A percentile compares a stretch with the other conserved stretches of the same genome.
Evolutionary conservation across 2,888 invertebrate species (phyloP).

Genomic region (Choreutis nemorana): DNA sequence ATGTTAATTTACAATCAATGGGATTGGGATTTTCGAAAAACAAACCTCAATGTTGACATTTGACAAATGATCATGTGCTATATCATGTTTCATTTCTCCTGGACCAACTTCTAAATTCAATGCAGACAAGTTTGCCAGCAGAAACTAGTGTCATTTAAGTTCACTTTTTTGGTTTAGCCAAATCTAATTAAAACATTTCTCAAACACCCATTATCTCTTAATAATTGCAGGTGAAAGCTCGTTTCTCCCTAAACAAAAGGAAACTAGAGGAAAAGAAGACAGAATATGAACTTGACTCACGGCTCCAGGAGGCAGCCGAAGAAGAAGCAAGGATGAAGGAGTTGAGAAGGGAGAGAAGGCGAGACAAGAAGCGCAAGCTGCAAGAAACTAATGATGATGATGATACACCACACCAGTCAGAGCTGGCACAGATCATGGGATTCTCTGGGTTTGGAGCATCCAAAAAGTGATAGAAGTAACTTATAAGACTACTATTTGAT

Average conservation of each 20-base stretch:
- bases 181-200: too few species aligned
- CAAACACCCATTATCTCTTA: too few species aligned
- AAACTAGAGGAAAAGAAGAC: constrained; percentile 95
- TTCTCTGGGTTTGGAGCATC: constrained; percentile 91
- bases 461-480: constrained; percentile 79
- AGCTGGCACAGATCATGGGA: constrained; percentile 93
- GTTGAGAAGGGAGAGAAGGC: constrained; percentile 84
- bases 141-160: too few species aligned
- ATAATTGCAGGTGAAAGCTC: constrained; percentile 74
- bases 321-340: constrained; percentile 95
- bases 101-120: too few species aligned
- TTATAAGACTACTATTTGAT: too few species aligned
- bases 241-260: constrained; percentile 92
- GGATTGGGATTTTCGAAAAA: too few species aligned
- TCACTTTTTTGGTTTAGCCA: too few species aligned
- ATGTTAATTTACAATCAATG: too few species aligned
- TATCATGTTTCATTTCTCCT: too few species aligned
- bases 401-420: constrained; percentile 66
- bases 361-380: constrained; percentile 87
- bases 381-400: constrained; percentile 67
- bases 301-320: constrained; percentile 92
- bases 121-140: too few species aligned
- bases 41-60: too few species aligned
- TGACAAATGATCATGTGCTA: too few species aligned
- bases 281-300: constrained; percentile 92